Evolutionary conservation across 1,140 invertebrate genomes (phyloP).

Genomic region (Drosophila nebulosa): DNA sequence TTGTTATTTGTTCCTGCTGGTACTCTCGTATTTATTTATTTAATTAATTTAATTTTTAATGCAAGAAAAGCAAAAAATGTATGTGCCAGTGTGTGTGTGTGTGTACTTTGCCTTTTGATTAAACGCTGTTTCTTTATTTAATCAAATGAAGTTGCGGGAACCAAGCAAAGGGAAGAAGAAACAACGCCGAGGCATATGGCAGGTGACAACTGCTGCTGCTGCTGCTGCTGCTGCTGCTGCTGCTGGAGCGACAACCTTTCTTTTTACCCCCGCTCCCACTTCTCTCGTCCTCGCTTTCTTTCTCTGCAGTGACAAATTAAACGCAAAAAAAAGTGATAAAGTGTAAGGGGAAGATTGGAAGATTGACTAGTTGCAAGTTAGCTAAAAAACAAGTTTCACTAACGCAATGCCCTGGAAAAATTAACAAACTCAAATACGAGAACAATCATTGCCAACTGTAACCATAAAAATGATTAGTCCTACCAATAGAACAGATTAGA

Average conservation of each 20-base stretch:
- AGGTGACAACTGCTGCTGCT: constrained; percentile 20
- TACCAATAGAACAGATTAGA: no score
- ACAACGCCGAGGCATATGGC: constrained; percentile 4
- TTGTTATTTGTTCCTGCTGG: constrained; percentile 50
- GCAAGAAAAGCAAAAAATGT: constrained; percentile 37
- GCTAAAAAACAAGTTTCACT: neutral
- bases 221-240: constrained; percentile 11
- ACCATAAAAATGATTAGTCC: no score
- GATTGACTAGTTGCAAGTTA: neutral
- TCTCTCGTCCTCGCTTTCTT: neutral
- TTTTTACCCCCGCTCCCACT: neutral
- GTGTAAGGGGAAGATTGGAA: neutral
- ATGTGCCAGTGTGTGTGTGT: constrained; percentile 26
- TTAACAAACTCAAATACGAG: no score
- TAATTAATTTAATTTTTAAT: constrained; percentile 69
- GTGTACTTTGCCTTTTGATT: constrained; percentile 66
- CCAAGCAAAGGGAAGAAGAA: constrained; percentile 7
- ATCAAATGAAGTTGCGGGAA: constrained; percentile 51
- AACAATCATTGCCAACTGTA: no score
- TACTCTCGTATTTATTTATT: constrained; percentile 66
- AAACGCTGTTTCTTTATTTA: constrained; percentile 73
- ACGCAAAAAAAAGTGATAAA: neutral
- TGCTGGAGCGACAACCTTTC: constrained; percentile 5
- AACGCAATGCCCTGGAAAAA: neutral
- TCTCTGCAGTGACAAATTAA: neutral